Evolutionary conservation across 2,797 vertebrate species (phyloP), one percentile per base, ranked within the genome.

Genomic region (Anabacerthia variegaticeps): DNA sequence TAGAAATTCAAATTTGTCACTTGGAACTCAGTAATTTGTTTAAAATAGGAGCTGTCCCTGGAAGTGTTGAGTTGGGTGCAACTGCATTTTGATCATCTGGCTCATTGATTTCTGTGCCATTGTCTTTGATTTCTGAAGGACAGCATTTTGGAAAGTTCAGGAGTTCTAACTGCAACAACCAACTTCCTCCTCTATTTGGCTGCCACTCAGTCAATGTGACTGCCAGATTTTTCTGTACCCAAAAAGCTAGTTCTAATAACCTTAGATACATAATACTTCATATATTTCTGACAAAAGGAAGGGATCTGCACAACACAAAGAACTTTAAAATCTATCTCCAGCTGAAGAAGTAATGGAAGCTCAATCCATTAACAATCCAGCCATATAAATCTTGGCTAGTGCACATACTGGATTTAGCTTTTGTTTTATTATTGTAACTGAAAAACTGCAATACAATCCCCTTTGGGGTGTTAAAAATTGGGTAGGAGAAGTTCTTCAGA

Each of bases 1-100:
- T 93, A 90, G 67, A 95, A 93, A 92, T 93, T 93, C n/a, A 92
- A 76, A 97, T 95, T 90, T 87, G 39, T 92, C 88, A 59, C 63
- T 84, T 59, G 80, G 67, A 95, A 78, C 43, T 51, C 55, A 14
- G 51, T 76, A 48, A 8, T 67, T 74, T 36, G 56, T 75, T 63
- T n/a, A 0, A 43, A 85, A 84, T 68, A 81, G 0, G 1, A 82
- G 28, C 55, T 75, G 17, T 88, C 90, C 85, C 48, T 95, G 74
- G 43, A 92, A 73, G 4, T 13, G 18, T 67, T 68, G 36, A 54
- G n/a, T 43, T 74, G 34, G 12, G 12, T 81, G 13, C 59, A 75
- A 85, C 8, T 79, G 54, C 9, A 69, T 62, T 92, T 78, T 63
- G 46, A 78, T 88, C 24, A 55, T 55, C 62, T 48, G 54, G 10